Evolutionary conservation across 2,888 invertebrate genomes (phyloP), one percentile per base, ranked within the genome.

Genomic region (Sesia bembeciformis): DNA sequence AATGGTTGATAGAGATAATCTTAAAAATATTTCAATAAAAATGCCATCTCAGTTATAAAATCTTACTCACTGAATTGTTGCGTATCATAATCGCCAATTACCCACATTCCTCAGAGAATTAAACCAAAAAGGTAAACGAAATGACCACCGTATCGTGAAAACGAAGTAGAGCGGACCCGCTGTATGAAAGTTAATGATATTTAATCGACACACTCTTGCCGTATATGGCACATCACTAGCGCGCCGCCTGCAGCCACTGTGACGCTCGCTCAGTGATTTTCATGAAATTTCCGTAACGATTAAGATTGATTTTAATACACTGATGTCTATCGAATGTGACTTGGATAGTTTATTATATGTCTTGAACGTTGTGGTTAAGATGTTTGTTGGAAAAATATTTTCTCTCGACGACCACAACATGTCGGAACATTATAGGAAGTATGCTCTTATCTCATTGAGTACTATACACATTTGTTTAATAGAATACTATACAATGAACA

Each of bases 171-270:
- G 60, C 70, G 64, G 55, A 56, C 63, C 65, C 59, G 52, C 61
- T 50, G 57, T 54, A 70, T 69, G 80, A 80, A 83, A 84, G 83
- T 81, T 80, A 83, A 84, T 83, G 72, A 71, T 75, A 76, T 76
- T 78, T 82, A 84, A 84, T 83, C 74, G 79, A 68, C 65, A 62
- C 61, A 58, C 57, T 58, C 61, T 58, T 56, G 52, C 74, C 74
- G 66, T 70, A 66, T 78, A 76, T 54, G 72, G 80, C 55, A 71
- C 76, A 74, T 77, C 78, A 81, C 72, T 77, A 69, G 71, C 53
- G 43, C 58, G 38, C 50, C 38, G 51, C 60, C 58, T 23, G 23
- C 23, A 23, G 23, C 23, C 23, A 23, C 53, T 53, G n/a, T n/a
- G n/a, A n/a, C n/a, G 49, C 43, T 56, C 56, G 54, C 50, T 49